Evolutionary conservation across 2,797 vertebrate genomes (phyloP).

Genomic region (Heterohyrax brucei): DNA sequence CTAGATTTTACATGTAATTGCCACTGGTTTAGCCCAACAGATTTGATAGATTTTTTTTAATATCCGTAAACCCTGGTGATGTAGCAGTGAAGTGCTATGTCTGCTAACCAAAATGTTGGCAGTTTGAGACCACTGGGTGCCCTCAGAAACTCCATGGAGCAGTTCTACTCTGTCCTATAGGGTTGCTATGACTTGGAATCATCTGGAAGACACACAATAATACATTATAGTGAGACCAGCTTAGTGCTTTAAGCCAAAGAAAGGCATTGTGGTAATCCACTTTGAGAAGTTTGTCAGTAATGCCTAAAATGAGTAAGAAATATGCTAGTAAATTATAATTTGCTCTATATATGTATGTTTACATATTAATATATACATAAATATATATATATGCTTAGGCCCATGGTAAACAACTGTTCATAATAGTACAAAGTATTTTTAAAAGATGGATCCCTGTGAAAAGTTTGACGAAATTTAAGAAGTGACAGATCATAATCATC

Average conservation of each 20-base stretch:
- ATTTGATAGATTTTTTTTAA: constrained; percentile 33
- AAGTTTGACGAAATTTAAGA: constrained; percentile 57
- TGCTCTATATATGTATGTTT: not conserved
- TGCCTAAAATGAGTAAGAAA: not conserved
- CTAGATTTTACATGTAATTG: not conserved
- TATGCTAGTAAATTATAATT: not conserved
- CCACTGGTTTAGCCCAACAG: not conserved
- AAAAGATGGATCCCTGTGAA: not conserved
- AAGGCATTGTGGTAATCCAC: not conserved
- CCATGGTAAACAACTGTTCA: constrained; percentile 54
- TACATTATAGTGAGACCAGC: not conserved
- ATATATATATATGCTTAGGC: too few species aligned
- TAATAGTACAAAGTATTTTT: not conserved
- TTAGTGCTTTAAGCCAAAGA: not conserved
- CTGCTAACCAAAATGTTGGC: not conserved
- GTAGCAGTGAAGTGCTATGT: not conserved
- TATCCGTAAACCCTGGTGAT: not conserved
- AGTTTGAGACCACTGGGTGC: not conserved
- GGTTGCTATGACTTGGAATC: not conserved
- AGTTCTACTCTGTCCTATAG: not conserved
- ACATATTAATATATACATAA: too few species aligned
- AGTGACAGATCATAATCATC: constrained; percentile 37
- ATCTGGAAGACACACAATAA: not conserved
- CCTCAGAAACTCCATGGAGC: not conserved
- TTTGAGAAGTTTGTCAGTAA: not conserved